These are phyloP conservation scores for Oncorhynchus masou DNA, from an alignment of 2,113 vertebrate species.

Conservation along the genomic window DNA sequence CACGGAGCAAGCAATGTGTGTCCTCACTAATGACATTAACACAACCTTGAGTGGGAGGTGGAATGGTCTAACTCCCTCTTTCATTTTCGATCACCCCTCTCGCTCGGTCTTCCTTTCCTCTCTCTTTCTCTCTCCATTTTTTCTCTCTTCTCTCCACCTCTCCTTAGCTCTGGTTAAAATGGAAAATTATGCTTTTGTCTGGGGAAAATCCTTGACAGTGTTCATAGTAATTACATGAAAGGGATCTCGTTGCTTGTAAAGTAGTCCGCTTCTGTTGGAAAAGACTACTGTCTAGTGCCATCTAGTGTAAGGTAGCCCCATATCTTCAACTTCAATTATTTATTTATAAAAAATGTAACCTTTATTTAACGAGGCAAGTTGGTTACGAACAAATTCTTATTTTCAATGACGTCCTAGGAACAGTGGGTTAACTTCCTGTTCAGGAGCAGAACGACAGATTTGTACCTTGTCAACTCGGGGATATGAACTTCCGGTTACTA, in stretches of 20 bases:
- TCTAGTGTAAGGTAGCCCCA: conserved; percentile 61
- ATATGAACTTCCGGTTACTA: too few species aligned
- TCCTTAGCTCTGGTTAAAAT: neutral
- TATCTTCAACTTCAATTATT: neutral
- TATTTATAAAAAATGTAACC: too few species aligned
- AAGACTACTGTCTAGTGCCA: conserved; percentile 45
- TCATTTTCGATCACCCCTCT: neutral
- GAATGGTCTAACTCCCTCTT: neutral
- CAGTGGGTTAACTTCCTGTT: too few species aligned
- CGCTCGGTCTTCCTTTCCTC: neutral
- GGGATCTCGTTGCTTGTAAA: conserved; percentile 3
- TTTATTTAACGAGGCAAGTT: too few species aligned
- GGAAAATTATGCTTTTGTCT: conserved; percentile 16
- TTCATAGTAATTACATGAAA: conserved; percentile 7
- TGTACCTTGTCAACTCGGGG: too few species aligned
- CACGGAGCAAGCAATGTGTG: neutral
- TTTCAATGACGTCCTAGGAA: too few species aligned
- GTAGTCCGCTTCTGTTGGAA: neutral
- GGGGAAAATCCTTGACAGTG: neutral
- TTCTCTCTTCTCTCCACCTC: conserved; percentile 1
- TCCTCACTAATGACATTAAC: conserved; percentile 8
- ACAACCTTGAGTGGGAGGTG: conserved; percentile 19
- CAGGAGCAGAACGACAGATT: too few species aligned
- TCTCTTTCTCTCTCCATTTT: conserved; percentile 8
- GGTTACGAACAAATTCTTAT: too few species aligned